Evolutionary conservation across 2,113 vertebrate species (phyloP), one percentile per base, ranked within the genome.

Genomic region (Clarias gariepinus): DNA sequence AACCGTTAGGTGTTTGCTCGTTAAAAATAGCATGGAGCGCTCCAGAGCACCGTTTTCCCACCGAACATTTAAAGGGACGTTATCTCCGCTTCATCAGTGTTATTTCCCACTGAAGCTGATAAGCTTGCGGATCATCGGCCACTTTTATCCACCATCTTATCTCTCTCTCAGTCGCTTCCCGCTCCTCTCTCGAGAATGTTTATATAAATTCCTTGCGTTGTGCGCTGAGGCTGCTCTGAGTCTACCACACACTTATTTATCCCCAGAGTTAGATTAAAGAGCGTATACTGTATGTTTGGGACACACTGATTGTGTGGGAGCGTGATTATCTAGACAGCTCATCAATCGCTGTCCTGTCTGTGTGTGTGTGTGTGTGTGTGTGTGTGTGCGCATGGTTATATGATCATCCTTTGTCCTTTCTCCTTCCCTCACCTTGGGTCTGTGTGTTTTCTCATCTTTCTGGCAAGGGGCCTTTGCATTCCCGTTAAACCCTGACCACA

Each of bases 401-500:
- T 60, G 10, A 33, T 60, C 55, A 57, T 78, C 15, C 47, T 76
- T 68, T n/a, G 16, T 58, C 19, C 53, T 77, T 64, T 71, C 68
- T 81, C 64, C 23, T 63, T 55, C 69, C 21, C 2, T 87, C 74
- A 83, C 68, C 69, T 82, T 66, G 53, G 8, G n/a, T 87, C 66
- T 12, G 55, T 79, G 36, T 80, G 76, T 69, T 41, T 60, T 18
- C 69, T 76, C 36, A 73, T 55, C 33, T 52, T 68, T 61, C 71
- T 64, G 71, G 79, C 77, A 86, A 3, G 21, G n/a, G 30, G 18
- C 28, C 60, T 60, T 18, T 52, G 57, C 63, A 36, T 81, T 85
- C 86, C 82, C 76, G 84, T 84, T 82, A 85, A 61, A 64, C 25
- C 74, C 41, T 79, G 81, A 84, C 85, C 88, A 81, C 76, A 88